Evolutionary conservation across 2,888 invertebrate species (phyloP).

Genomic region (Hirtodrosophila histrioides): DNA sequence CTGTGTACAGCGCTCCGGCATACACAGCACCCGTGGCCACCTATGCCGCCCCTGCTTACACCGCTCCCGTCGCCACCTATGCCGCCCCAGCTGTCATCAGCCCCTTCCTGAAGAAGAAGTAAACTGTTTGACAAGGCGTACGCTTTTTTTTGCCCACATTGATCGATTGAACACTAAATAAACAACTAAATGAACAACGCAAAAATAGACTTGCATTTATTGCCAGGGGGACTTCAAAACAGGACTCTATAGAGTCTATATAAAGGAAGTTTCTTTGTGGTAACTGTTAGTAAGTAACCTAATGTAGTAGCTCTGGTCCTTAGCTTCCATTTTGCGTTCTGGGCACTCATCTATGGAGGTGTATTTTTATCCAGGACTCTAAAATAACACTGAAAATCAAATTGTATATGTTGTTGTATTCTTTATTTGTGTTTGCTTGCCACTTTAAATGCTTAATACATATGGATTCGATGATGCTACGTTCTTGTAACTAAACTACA

Average conservation of each 20-base stretch:
- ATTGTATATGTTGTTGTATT: constrained; percentile 28
- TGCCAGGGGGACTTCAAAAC: background rate
- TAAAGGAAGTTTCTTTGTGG: too few relatives aligned
- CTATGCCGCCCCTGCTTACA: constrained; percentile 52
- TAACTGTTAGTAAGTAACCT: too few relatives aligned
- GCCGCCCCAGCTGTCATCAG: constrained; percentile 66
- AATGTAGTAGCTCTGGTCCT: too few relatives aligned
- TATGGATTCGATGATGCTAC: constrained; percentile 41
- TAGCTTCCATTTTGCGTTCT: too few relatives aligned
- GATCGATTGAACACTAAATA: constrained; percentile 40
- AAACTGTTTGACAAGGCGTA: constrained; percentile 20
- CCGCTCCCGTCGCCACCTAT: constrained; percentile 63
- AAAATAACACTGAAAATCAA: too few relatives aligned
- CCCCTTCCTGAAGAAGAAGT: constrained; percentile 74
- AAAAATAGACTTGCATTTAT: background rate
- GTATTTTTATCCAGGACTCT: too few relatives aligned
- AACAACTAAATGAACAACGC: constrained; percentile 39
- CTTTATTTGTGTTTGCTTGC: constrained; percentile 60
- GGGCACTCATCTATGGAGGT: too few relatives aligned
- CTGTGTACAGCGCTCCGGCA: constrained; percentile 55
- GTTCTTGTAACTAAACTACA: constrained; percentile 43
- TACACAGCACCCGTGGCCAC: constrained; percentile 58
- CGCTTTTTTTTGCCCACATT: background rate
- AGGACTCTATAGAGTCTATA: too few relatives aligned
- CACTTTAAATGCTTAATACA: constrained; percentile 66